Evolutionary conservation across 2,113 vertebrate species (phyloP).

Genomic region (Crotalus viridis): DNA sequence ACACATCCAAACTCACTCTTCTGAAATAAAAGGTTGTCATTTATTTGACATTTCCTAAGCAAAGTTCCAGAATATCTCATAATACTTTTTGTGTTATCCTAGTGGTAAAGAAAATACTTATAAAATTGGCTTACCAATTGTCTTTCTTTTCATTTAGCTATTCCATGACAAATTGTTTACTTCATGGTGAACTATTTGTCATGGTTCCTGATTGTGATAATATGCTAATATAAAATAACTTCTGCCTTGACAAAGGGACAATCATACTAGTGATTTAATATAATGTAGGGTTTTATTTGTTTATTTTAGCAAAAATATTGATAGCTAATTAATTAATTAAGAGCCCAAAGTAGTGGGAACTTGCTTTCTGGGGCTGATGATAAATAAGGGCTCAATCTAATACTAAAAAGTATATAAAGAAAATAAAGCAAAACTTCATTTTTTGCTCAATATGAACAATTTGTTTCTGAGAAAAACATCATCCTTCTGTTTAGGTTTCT

Average conservation of each 20-base stretch:
- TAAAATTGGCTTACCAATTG: slow-evolving; percentile 30
- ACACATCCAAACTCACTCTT: slow-evolving; percentile 34
- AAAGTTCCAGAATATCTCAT: slow-evolving; percentile 36
- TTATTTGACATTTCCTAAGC: slow-evolving; percentile 41
- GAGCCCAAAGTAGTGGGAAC: background rate
- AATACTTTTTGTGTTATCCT: slow-evolving; percentile 21
- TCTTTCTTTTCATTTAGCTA: slow-evolving; percentile 27
- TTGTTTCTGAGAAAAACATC: background rate
- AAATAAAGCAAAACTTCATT: background rate
- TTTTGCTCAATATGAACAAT: background rate
- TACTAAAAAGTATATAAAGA: background rate
- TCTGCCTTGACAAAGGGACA: background rate
- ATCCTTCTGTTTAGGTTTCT: background rate
- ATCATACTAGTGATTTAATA: slow-evolving; percentile 14
- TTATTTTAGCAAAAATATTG: background rate
- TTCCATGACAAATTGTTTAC: slow-evolving; percentile 39
- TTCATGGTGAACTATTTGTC: background rate
- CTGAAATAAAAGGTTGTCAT: slow-evolving; percentile 39
- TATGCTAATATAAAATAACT: slow-evolving; percentile 21
- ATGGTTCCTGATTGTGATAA: background rate
- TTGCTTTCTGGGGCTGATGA: background rate
- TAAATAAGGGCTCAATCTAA: background rate
- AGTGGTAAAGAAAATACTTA: slow-evolving; percentile 16
- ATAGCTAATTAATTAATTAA: background rate
- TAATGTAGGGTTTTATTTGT: background rate